These are phyloP conservation scores for Bovichtus diacanthus DNA, from an alignment of 2,797 vertebrate genomes.

Conservation along the genomic window DNA sequence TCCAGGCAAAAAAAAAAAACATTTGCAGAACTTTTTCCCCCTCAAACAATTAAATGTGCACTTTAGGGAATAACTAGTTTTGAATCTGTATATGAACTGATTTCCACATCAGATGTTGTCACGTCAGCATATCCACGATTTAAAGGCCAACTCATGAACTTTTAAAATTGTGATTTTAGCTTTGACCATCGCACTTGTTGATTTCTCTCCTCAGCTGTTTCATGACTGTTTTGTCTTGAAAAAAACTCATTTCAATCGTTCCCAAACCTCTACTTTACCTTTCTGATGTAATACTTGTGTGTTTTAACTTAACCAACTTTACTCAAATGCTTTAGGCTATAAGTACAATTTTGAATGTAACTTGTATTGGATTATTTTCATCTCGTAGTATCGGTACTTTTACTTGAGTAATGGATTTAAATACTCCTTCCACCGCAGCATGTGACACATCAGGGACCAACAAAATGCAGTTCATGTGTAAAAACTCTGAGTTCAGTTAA, in stretches of 20 bases:
- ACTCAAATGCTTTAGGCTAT: not conserved
- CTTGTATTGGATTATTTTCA: not conserved
- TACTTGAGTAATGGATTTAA: not conserved
- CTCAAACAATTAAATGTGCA: not conserved
- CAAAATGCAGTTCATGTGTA: too few relatives aligned
- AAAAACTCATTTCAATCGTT: not conserved
- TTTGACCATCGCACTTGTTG: too few relatives aligned
- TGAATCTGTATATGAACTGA: not conserved
- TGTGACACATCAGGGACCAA: not conserved
- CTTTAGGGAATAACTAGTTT: not conserved
- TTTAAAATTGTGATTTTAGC: not conserved
- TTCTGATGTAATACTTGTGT: not conserved
- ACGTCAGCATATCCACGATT: not conserved
- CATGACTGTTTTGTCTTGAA: too few relatives aligned
- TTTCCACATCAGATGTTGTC: not conserved
- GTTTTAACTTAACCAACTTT: not conserved
- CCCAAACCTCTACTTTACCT: not conserved
- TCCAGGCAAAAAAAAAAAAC: not conserved
- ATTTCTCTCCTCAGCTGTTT: too few relatives aligned
- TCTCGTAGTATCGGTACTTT: not conserved
- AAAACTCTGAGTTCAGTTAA: not conserved
- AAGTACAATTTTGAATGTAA: not conserved
- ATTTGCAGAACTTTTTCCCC: not conserved
- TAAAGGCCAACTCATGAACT: not conserved
- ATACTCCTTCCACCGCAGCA: not conserved